Conservation (phyloP, 2,888 invertebrate genomes). For the Neoaliturus tenellus region DNA sequence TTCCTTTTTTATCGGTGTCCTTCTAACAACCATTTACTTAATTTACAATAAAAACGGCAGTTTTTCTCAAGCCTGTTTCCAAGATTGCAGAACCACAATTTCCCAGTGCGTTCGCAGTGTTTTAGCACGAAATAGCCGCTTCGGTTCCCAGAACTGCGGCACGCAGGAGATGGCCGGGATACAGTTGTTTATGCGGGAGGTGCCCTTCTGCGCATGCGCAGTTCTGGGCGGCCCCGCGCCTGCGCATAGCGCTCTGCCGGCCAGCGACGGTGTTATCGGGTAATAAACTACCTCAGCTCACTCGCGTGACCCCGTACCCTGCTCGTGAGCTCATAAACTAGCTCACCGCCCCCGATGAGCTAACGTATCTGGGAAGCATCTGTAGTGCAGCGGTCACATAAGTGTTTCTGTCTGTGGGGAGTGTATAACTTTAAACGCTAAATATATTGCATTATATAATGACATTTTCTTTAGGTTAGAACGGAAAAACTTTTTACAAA, state of each 20-base stretch:
- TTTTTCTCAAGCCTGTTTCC: too few species aligned
- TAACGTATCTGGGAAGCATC: not conserved
- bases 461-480: too few species aligned
- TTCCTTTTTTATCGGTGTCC: too few species aligned
- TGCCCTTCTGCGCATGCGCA: not conserved
- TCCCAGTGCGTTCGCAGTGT: too few species aligned
- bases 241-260: not conserved
- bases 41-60: too few species aligned
- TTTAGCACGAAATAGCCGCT: not conserved
- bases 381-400: not conserved
- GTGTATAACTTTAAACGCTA: too few species aligned
- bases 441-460: too few species aligned
- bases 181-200: slow-evolving; percentile 22
- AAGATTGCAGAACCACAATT: too few species aligned
- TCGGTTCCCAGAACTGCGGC: not conserved
- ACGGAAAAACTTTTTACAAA: too few species aligned
- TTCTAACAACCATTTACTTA: too few species aligned
- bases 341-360: not conserved
- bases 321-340: slow-evolving; percentile 11
- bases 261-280: not conserved
- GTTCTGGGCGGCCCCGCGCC: not conserved
- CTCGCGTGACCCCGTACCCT: not conserved
- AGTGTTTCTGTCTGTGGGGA: too few species aligned
- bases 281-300: not conserved
- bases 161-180: slow-evolving; percentile 1